phyloP scores from a whole-genome alignment of 2,888 invertebrate genomes.

The Sussaba pulchella region DNA sequence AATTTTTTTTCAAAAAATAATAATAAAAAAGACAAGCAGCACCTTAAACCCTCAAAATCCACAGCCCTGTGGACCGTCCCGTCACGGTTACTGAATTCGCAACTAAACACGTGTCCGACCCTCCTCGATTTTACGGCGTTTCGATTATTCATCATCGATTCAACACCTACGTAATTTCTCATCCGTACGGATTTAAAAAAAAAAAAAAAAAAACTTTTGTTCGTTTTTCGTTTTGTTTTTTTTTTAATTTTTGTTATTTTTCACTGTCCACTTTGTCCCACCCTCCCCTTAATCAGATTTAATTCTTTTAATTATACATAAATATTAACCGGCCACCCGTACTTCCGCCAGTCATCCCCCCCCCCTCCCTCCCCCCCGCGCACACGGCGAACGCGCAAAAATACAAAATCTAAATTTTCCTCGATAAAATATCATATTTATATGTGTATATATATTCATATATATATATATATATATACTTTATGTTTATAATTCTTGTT shows the following conservation, averaged over 20 bases:
- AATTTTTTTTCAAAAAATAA: constrained; percentile 30
- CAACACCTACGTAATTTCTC: constrained; percentile 2
- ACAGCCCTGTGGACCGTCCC: constrained; percentile 16
- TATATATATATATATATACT: constrained; percentile 61
- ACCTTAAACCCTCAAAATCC: constrained; percentile 9
- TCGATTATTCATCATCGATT: constrained; percentile 18
- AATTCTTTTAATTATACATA: constrained; percentile 59
- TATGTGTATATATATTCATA: constrained; percentile 60
- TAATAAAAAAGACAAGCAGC: background rate
- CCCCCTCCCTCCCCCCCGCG: constrained; percentile 64
- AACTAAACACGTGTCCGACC: constrained; percentile 9
- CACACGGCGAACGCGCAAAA: constrained; percentile 78
- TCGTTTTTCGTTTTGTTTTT: constrained; percentile 38
- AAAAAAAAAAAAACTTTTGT: no score
- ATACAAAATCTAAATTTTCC: constrained; percentile 83
- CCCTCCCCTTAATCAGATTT: constrained; percentile 59
- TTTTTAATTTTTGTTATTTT: constrained; percentile 37
- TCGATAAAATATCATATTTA: constrained; percentile 81
- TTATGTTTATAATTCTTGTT: constrained; percentile 65
- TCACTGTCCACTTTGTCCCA: constrained; percentile 30
- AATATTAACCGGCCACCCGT: constrained; percentile 66
- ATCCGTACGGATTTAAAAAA: constrained; percentile 24
- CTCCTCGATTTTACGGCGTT: constrained; percentile 23
- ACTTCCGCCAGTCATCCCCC: constrained; percentile 76
- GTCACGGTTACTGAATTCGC: constrained; percentile 16